These are phyloP conservation scores for Trissonchulus latispiculum DNA, from an alignment of 2,888 invertebrate genomes.

Conservation along the genomic window DNA sequence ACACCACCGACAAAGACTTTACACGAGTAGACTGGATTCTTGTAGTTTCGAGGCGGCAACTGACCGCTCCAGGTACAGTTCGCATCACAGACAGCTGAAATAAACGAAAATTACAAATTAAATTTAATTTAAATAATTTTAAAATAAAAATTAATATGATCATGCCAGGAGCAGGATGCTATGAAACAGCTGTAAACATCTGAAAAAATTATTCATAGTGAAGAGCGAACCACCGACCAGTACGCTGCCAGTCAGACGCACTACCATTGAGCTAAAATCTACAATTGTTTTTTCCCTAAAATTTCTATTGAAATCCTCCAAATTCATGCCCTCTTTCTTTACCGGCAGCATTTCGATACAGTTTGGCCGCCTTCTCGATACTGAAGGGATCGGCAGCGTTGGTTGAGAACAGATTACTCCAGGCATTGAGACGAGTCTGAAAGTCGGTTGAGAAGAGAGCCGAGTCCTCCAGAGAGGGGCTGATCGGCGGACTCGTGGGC, in stretches of 20 bases:
- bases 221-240: too few relatives aligned
- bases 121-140: too few relatives aligned
- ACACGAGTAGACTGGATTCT: conserved; percentile 69
- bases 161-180: too few relatives aligned
- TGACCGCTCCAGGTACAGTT: conserved; percentile 77
- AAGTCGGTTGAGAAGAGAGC: not conserved
- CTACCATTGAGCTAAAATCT: too few relatives aligned
- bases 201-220: too few relatives aligned
- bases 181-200: too few relatives aligned
- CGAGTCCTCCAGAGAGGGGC: not conserved
- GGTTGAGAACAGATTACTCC: conserved; percentile 7
- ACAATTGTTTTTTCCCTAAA: too few relatives aligned
- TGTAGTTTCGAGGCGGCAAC: conserved; percentile 63
- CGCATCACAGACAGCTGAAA: conserved; percentile 57
- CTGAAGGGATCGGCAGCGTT: conserved; percentile 16
- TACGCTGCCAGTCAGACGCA: too few relatives aligned
- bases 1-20: conserved; percentile 92
- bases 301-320: too few relatives aligned
- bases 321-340: too few relatives aligned
- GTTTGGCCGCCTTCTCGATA: conserved; percentile 57
- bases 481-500: not conserved
- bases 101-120: too few relatives aligned
- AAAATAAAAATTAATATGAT: too few relatives aligned
- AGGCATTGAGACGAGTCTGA: not conserved
- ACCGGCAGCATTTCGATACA: conserved; percentile 60